Percentiles rank a stretch among this genome's conserved stretches.
Evolutionary conservation across 2,888 invertebrate genomes (phyloP).

Genomic region (Erebia epiphron): DNA sequence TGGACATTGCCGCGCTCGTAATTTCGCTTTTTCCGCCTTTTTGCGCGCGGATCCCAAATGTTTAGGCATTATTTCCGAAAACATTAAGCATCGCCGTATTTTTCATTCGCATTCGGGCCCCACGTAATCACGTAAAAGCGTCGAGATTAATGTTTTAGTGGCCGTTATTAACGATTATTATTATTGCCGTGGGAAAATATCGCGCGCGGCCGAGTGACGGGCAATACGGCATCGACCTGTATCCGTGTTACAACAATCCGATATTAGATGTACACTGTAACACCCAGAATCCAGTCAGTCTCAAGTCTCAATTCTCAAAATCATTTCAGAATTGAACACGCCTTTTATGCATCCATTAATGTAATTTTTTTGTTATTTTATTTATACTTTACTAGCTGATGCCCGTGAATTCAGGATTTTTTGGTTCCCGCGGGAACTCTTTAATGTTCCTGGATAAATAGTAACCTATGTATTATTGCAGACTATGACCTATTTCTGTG

Average conservation of each 20-base stretch:
- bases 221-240: neutral
- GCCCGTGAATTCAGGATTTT: too few relatives aligned
- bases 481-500: too few relatives aligned
- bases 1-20: constrained; percentile 42
- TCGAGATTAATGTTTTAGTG: constrained; percentile 25
- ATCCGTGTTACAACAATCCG: neutral
- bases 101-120: constrained; percentile 8
- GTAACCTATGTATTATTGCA: too few relatives aligned
- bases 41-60: constrained; percentile 11
- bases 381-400: neutral
- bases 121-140: constrained; percentile 27
- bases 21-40: constrained; percentile 34
- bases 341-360: neutral
- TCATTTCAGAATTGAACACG: neutral
- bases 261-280: neutral
- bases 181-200: neutral
- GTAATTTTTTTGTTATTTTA: neutral
- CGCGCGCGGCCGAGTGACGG: neutral
- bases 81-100: constrained; percentile 25
- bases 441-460: too few relatives aligned
- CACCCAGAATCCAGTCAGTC: too few relatives aligned
- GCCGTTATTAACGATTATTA: constrained; percentile 8
- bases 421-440: too few relatives aligned
- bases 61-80: constrained; percentile 30
- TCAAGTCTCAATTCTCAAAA: too few relatives aligned